A percentile compares a stretch with the other conserved stretches of the same genome.
Evolutionary conservation across 2,797 vertebrate genomes (phyloP).

Genomic region (Gobionotothen gibberifrons): DNA sequence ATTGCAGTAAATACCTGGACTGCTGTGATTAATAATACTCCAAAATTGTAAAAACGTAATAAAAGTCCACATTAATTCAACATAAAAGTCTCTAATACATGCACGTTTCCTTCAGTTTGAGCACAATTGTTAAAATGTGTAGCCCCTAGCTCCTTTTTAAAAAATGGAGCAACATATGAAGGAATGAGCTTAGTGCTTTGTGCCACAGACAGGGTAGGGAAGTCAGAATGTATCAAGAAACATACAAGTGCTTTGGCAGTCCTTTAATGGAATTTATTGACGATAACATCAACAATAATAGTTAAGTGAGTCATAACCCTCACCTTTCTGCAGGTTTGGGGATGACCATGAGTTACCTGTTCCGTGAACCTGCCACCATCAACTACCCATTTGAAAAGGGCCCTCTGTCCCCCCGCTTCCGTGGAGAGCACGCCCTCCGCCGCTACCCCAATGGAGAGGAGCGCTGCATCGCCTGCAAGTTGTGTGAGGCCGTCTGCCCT

Average conservation of each 20-base stretch:
- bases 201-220: neutral
- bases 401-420: constrained; percentile 93
- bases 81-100: too few relatives aligned
- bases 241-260: neutral
- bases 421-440: constrained; percentile 92
- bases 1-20: too few relatives aligned
- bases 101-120: too few relatives aligned
- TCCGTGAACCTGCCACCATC: constrained; percentile 95
- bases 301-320: neutral
- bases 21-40: too few relatives aligned
- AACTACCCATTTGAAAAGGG: constrained; percentile 99
- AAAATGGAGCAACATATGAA: neutral
- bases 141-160: too few relatives aligned
- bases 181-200: neutral
- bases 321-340: constrained; percentile 83
- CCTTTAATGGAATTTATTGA: neutral
- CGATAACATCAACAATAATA: neutral
- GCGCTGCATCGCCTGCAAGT: constrained; percentile 96
- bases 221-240: neutral
- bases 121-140: too few relatives aligned
- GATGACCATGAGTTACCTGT: constrained; percentile 94
- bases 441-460: constrained; percentile 94
- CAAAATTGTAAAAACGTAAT: too few relatives aligned
- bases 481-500: constrained; percentile 95
- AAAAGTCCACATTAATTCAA: too few relatives aligned